Evolutionary conservation across 2,797 vertebrate species (phyloP), one percentile per base, ranked within the genome.

Genomic region (Trematomus bernacchii): DNA sequence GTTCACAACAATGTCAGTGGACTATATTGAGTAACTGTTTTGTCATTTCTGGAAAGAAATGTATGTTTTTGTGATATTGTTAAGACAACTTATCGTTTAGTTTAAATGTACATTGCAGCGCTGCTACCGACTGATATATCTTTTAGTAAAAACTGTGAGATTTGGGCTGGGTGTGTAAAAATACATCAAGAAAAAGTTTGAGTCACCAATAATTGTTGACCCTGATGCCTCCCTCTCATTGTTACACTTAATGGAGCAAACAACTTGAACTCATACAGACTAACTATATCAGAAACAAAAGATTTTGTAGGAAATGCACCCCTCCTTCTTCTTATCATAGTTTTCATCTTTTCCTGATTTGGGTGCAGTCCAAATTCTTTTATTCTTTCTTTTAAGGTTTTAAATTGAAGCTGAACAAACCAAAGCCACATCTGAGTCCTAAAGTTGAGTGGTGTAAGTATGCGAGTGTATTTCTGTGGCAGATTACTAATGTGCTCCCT

Each of bases 401-500:
- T 37, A 15, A 55, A 51, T 62, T 43, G 10, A 57, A 60, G 16
- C 50, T 53, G 66, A 71, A 60, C 27, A 21, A 8, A 3, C 10
- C 15, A 10, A 14, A 52, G 62, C 42, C 47, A 43, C 1, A 33
- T 46, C 18, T 14, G 37, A 53, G 27, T 42, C 52, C 57, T 40
- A 6, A 43, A 30, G 42, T n/a, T 15, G 51, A 63, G 63, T 5
- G 8, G 42, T 84, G n/a, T 23, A n/a, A 40, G 48, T 66, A 43
- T 54, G 42, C 0, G 44, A 63, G 66, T 57, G 71, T n/a, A 9
- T n/a, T 37, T 72, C 27, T 64, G 73, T 50, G 62, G 72, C 53
- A 13, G 16, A 59, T 83, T 67, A 51, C 74, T 76, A 85, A 83
- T 76, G 74, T 59, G 27, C 76, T 84, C 58, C 0, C 63, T 85